A percentile compares a stretch with the other conserved stretches of the same genome.
phyloP scores from a whole-genome alignment of 2,888 invertebrate species.

The Eupithecia exiguata region DNA sequence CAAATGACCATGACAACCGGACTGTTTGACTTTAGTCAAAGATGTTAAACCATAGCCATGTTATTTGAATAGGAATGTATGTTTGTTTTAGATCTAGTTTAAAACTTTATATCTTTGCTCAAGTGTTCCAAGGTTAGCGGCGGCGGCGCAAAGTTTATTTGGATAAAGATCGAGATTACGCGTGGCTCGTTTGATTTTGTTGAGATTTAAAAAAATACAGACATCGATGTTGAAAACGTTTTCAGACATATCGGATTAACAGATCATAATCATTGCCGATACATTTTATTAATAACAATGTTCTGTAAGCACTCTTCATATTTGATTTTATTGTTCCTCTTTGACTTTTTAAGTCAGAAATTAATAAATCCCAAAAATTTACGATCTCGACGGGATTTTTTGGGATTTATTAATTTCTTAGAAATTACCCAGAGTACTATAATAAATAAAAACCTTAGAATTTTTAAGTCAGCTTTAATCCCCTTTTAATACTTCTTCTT shows the following conservation, averaged over 20 bases:
- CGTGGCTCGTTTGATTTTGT: constrained; percentile 7
- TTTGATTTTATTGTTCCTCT: background rate
- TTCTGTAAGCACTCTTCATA: background rate
- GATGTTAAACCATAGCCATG: background rate
- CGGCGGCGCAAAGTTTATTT: constrained; percentile 6
- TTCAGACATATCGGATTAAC: constrained; percentile 4
- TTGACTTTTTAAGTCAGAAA: no score
- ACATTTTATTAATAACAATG: background rate
- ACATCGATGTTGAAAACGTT: background rate
- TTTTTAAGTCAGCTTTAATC: no score
- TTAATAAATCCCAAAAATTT: no score
- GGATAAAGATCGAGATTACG: background rate
- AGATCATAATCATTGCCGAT: background rate
- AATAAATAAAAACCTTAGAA: no score
- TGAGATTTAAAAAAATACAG: background rate
- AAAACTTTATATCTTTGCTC: background rate
- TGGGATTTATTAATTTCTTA: no score
- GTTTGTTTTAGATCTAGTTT: background rate
- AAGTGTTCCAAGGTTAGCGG: constrained; percentile 2
- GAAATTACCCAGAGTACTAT: no score
- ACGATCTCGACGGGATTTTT: no score
- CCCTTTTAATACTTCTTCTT: no score
- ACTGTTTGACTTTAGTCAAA: background rate
- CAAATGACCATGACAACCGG: no score
- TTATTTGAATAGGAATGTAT: background rate